Conservation (phyloP, 2,797 vertebrate species). For the Pelodytes ibericus region DNA sequence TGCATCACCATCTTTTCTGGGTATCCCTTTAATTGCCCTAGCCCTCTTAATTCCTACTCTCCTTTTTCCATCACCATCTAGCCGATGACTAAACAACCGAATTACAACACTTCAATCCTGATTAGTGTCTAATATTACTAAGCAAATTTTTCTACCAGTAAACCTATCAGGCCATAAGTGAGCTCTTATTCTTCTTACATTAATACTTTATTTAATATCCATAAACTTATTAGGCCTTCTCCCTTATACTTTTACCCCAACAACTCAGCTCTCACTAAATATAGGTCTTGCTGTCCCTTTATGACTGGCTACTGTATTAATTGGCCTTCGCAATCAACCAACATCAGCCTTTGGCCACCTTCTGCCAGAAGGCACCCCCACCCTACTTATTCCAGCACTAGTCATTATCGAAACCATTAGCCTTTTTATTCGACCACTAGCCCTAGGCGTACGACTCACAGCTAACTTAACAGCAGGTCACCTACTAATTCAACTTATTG, state of each 20-base stretch:
- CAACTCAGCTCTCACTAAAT: background rate
- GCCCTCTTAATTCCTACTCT: background rate
- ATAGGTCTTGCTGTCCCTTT: background rate
- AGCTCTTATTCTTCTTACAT: background rate
- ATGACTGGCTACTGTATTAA: background rate
- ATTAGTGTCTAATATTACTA: background rate
- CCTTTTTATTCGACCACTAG: background rate
- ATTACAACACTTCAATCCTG: background rate
- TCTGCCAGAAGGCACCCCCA: background rate
- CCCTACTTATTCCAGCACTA: background rate
- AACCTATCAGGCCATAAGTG: background rate
- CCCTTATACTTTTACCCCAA: conserved; percentile 3
- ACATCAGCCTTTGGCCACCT: background rate
- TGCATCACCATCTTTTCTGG: background rate
- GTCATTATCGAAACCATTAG: conserved; percentile 17
- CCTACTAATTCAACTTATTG: conserved; percentile 42
- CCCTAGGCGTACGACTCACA: background rate
- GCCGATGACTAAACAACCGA: background rate
- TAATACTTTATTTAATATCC: background rate
- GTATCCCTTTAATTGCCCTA: background rate
- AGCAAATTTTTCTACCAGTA: background rate
- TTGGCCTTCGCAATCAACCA: background rate
- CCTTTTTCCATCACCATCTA: background rate
- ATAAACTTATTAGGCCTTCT: background rate
- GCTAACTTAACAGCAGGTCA: conserved; percentile 11